Conservation (phyloP, 2,888 invertebrate genomes). For the Rotaria sp. region DNA sequence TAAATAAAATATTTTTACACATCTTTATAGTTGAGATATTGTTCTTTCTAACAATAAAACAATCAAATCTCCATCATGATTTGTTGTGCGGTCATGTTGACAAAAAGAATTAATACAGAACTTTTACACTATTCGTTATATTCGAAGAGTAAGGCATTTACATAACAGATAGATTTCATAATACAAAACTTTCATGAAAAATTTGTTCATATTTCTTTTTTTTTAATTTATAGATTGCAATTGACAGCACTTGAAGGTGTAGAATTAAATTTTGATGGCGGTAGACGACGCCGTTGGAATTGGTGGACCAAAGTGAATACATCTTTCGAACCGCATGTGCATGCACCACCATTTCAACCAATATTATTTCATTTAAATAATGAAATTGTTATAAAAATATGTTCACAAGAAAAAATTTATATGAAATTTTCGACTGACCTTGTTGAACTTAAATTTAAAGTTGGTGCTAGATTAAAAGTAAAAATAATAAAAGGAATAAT, state of each 20-base stretch:
- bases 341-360: conserved; percentile 55
- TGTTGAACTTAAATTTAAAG: conserved; percentile 50
- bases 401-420: conserved; percentile 50
- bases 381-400: conserved; percentile 48
- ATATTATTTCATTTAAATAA: conserved; percentile 50
- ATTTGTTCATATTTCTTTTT: background rate
- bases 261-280: conserved; percentile 49
- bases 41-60: too few relatives aligned
- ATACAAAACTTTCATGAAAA: background rate
- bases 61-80: too few relatives aligned
- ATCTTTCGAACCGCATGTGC: conserved; percentile 45
- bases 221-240: conserved; percentile 45
- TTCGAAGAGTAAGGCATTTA: too few relatives aligned
- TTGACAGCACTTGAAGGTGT: conserved; percentile 50
- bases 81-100: too few relatives aligned
- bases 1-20: too few relatives aligned
- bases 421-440: conserved; percentile 47
- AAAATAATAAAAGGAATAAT: background rate
- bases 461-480: conserved; percentile 52
- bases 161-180: too few relatives aligned
- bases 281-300: conserved; percentile 48
- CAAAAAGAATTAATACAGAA: too few relatives aligned
- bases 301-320: conserved; percentile 48
- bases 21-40: too few relatives aligned
- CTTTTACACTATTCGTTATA: too few relatives aligned